Conservation (phyloP, 1,140 invertebrate genomes). For the Portunus trituberculatus region DNA sequence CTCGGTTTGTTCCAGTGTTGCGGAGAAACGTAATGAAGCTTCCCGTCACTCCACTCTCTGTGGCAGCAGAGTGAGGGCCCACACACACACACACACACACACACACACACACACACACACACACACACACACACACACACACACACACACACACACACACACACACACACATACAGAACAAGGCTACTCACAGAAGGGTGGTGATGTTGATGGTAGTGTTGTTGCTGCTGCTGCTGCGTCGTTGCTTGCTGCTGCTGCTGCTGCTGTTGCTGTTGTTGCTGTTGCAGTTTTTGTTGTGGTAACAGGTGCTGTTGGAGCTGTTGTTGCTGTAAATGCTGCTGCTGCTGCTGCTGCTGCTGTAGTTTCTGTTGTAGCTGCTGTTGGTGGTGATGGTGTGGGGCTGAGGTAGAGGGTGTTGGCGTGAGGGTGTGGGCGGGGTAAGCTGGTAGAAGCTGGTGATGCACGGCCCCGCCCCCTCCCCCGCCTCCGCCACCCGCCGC, state of each 20-base stretch:
- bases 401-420: constrained; percentile 24
- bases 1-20: neutral
- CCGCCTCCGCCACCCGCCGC: constrained; percentile 39
- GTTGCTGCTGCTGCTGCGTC: neutral
- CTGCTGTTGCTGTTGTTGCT: neutral
- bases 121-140: neutral
- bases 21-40: neutral
- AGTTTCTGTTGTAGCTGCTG: neutral
- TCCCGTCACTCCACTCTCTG: neutral
- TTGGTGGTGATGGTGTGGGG: constrained; percentile 34
- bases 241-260: neutral
- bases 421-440: neutral
- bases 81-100: neutral
- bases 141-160: neutral
- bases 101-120: constrained; percentile 25
- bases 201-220: neutral
- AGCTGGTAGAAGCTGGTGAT: constrained; percentile 55
- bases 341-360: constrained; percentile 26
- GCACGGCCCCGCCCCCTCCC: constrained; percentile 40
- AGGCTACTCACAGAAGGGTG: neutral
- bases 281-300: neutral
- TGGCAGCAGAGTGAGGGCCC: neutral
- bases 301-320: neutral
- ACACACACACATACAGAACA: no score
- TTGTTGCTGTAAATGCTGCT: neutral